Conservation (phyloP, 2,113 vertebrate genomes). For the Platysteira castanea region DNA sequence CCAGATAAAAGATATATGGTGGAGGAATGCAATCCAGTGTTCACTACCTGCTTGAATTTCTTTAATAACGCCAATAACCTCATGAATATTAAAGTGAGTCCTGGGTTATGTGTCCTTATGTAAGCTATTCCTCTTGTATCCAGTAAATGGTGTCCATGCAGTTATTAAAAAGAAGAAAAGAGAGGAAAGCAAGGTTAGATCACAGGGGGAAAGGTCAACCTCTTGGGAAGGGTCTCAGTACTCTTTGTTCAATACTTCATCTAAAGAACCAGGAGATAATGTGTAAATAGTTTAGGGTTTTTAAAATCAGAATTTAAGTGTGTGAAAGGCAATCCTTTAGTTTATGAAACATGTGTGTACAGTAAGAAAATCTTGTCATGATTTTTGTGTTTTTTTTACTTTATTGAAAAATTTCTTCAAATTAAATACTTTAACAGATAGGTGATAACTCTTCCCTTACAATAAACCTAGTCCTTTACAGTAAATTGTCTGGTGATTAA, state of each 20-base stretch:
- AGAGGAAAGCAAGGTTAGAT: slow-evolving; percentile 31
- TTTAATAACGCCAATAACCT: slow-evolving; percentile 59
- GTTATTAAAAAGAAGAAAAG: slow-evolving; percentile 47
- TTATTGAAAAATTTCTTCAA: background rate
- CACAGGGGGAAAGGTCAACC: background rate
- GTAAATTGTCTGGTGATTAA: background rate
- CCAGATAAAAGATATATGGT: slow-evolving; percentile 52
- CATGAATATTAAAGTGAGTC: slow-evolving; percentile 64
- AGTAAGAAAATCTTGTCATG: background rate
- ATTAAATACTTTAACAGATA: background rate
- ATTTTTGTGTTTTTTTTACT: background rate
- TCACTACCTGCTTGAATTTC: slow-evolving; percentile 57
- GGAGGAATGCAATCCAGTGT: slow-evolving; percentile 38
- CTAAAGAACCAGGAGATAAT: background rate
- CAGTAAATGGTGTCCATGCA: slow-evolving; percentile 17
- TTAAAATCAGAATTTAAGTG: background rate
- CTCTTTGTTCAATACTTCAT: slow-evolving; percentile 3
- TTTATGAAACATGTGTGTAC: background rate
- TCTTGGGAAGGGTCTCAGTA: background rate
- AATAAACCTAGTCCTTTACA: background rate
- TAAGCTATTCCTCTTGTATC: slow-evolving; percentile 4
- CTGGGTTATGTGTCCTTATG: slow-evolving; percentile 41
- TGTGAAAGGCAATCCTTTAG: rapidly evolving
- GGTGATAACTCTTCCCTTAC: background rate
- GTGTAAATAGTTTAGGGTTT: background rate